Conservation (phyloP, 2,797 vertebrate genomes). For the Gambelia wislizenii region DNA sequence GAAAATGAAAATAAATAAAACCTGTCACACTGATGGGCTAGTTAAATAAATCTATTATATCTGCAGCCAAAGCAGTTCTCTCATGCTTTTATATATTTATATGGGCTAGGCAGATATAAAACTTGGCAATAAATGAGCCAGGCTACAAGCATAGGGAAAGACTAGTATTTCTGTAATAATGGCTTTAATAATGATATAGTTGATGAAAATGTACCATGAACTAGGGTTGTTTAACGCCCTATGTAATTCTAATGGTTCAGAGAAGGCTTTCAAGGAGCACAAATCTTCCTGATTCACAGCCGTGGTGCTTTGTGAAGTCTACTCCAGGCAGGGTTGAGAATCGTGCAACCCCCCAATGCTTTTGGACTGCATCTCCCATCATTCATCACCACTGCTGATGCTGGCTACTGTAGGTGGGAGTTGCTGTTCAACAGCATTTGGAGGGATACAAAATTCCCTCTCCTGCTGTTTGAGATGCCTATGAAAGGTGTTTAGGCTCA, state of each 20-base stretch:
- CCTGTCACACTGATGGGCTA: constrained; percentile 34
- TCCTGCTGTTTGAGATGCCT: background rate
- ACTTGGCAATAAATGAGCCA: constrained; percentile 59
- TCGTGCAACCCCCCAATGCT: background rate
- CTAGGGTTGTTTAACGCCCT: background rate
- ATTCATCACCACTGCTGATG: background rate
- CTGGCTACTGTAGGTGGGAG: too few species aligned
- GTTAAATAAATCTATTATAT: constrained; percentile 35
- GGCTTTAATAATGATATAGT: constrained; percentile 70
- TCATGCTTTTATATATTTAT: constrained; percentile 54
- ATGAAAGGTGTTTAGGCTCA: background rate
- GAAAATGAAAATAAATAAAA: constrained; percentile 36
- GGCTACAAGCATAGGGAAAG: constrained; percentile 59
- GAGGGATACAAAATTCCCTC: background rate
- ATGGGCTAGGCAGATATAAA: constrained; percentile 54
- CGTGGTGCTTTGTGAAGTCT: background rate
- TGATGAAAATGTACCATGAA: constrained; percentile 41
- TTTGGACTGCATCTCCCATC: background rate
- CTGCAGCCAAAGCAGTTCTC: constrained; percentile 42
- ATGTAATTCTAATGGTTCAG: background rate
- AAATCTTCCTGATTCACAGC: background rate
- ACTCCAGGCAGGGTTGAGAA: background rate
- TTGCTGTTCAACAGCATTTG: background rate
- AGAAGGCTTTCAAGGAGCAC: background rate
- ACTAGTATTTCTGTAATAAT: constrained; percentile 46